These are phyloP conservation scores for Bagarius yarrelli DNA, from an alignment of 2,113 vertebrate genomes.

Conservation along the genomic window DNA sequence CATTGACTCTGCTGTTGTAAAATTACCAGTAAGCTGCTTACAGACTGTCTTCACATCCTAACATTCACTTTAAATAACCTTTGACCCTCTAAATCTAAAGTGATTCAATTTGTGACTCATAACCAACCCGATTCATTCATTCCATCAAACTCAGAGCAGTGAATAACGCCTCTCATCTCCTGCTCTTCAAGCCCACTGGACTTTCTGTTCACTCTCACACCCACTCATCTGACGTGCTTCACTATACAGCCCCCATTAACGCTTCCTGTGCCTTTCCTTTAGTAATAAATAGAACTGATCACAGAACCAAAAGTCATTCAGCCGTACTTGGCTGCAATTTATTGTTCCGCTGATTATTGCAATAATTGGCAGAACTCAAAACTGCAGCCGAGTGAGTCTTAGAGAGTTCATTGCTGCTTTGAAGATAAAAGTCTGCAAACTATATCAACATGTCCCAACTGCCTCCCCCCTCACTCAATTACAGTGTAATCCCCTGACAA, in stretches of 20 bases:
- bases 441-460: constrained; percentile 15
- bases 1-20: not conserved
- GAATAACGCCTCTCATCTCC: not conserved
- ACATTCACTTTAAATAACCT: not conserved
- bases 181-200: not conserved
- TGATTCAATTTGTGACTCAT: not conserved
- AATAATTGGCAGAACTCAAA: constrained; percentile 20
- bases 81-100: too few relatives aligned
- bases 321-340: constrained; percentile 21
- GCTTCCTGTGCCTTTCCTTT: constrained; percentile 1
- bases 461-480: constrained; percentile 7
- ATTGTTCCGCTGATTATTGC: constrained; percentile 18
- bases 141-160: not conserved
- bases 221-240: not conserved
- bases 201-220: not conserved
- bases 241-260: not conserved
- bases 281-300: constrained; percentile 24
- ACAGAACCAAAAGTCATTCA: constrained; percentile 23
- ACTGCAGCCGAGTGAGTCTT: not conserved
- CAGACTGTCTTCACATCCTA: not conserved
- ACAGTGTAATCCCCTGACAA: constrained; percentile 25
- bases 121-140: not conserved
- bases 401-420: constrained; percentile 23
- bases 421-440: constrained; percentile 30
- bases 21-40: constrained; percentile 12